Conservation (phyloP, 2,888 invertebrate species). For the Salpingus planirostris region DNA sequence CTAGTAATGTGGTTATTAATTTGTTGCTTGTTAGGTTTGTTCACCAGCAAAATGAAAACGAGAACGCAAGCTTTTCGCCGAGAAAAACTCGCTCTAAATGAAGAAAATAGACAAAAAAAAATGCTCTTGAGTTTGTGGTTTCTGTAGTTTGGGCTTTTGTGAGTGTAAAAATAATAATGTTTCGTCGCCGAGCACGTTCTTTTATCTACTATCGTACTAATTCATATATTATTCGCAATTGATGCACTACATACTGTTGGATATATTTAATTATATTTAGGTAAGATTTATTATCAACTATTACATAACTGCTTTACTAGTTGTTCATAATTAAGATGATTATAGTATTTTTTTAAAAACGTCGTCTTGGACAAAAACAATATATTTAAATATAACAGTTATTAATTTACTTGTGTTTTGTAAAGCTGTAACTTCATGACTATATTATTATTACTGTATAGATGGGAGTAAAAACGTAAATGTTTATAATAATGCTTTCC, state of each 20-base stretch:
- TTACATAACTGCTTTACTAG: slow-evolving; percentile 31
- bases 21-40: slow-evolving; percentile 32
- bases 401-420: slow-evolving; percentile 12
- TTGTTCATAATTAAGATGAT: slow-evolving; percentile 26
- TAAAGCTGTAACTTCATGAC: slow-evolving; percentile 10
- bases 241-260: slow-evolving; percentile 29
- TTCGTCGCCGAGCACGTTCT: too few relatives aligned
- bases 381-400: slow-evolving; percentile 8
- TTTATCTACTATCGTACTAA: too few relatives aligned
- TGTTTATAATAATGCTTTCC: slow-evolving; percentile 17
- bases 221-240: too few relatives aligned
- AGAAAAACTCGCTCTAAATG: too few relatives aligned
- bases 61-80: slow-evolving; percentile 4
- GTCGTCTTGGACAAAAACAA: slow-evolving; percentile 25
- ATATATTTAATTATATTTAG: slow-evolving; percentile 32
- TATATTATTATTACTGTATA: slow-evolving; percentile 11
- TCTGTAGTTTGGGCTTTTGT: slow-evolving; percentile 30
- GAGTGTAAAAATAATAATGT: slow-evolving; percentile 33
- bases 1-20: slow-evolving; percentile 31
- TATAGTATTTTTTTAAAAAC: slow-evolving; percentile 29
- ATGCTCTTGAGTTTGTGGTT: too few relatives aligned
- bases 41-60: too few relatives aligned
- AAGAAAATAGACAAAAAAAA: too few relatives aligned
- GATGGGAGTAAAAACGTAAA: slow-evolving; percentile 14
- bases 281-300: slow-evolving; percentile 30